Evolutionary conservation across 2,888 invertebrate species (phyloP).

Genomic region (Sesamia inferens): DNA sequence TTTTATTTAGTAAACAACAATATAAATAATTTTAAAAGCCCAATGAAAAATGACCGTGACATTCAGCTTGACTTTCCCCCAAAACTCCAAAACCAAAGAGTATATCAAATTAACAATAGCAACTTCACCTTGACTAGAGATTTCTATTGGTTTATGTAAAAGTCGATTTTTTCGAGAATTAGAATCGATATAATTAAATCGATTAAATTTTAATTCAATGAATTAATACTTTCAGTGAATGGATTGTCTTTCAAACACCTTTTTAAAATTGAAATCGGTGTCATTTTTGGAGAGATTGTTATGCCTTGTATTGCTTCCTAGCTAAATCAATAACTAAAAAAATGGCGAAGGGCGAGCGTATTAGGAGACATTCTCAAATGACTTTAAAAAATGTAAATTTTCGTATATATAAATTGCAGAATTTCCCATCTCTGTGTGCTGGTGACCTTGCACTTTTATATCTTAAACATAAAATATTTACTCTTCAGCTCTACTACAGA

Average conservation of each 20-base stretch:
- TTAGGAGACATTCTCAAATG: no score
- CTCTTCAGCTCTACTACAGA: not conserved
- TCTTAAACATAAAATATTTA: no score
- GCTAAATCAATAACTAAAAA: not conserved
- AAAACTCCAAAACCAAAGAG: no score
- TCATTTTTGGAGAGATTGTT: not conserved
- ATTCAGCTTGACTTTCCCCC: no score
- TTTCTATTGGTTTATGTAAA: not conserved
- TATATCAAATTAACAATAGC: not conserved
- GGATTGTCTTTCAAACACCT: not conserved
- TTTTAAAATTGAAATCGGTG: not conserved
- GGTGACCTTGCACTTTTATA: no score
- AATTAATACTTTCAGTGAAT: not conserved
- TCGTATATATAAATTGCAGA: no score
- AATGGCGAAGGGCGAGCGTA: not conserved
- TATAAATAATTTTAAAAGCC: no score
- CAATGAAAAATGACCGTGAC: no score
- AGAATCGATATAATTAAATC: not conserved
- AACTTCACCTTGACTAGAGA: conserved; percentile 21
- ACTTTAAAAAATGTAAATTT: no score
- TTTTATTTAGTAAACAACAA: no score
- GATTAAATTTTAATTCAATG: not conserved
- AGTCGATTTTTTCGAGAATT: not conserved
- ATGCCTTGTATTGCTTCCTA: not conserved
- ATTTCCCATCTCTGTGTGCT: no score